Percentiles rank a stretch among this genome's conserved stretches.
Evolutionary conservation across 2,888 invertebrate species (phyloP).

Genomic region (Capitulum mitella): DNA sequence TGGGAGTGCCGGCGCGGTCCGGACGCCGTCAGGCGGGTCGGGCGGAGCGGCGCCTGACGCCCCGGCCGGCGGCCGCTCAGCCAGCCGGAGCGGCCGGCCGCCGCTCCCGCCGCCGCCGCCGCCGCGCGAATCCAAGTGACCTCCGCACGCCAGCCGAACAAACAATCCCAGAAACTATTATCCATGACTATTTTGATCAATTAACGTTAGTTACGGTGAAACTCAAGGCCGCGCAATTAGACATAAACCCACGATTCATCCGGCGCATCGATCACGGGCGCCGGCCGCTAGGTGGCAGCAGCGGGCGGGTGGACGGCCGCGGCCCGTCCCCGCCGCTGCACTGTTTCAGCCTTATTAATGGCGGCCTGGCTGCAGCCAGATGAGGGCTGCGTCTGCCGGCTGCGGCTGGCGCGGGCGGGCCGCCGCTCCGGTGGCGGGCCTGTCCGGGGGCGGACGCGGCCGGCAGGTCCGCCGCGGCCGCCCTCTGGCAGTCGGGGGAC

Average conservation of each 20-base stretch:
- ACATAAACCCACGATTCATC: slow-evolving; percentile 20
- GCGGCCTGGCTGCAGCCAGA: background rate
- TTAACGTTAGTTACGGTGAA: slow-evolving; percentile 20
- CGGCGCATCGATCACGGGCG: slow-evolving; percentile 1
- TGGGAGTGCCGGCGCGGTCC: background rate
- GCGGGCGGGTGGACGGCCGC: slow-evolving; percentile 5
- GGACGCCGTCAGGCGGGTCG: background rate
- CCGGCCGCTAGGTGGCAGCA: slow-evolving; percentile 6
- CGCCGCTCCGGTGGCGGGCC: background rate
- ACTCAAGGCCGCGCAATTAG: slow-evolving; percentile 7
- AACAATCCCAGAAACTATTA: slow-evolving; percentile 1
- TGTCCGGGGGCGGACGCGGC: background rate
- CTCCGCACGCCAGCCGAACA: background rate
- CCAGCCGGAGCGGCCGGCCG: background rate
- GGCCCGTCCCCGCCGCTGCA: background rate
- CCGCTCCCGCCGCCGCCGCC: background rate
- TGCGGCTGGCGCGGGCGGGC: background rate
- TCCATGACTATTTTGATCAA: slow-evolving; percentile 23
- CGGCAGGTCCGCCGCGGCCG: background rate
- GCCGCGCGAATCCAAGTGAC: background rate
- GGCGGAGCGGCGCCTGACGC: background rate
- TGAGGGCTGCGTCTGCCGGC: background rate
- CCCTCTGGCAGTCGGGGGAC: no score
- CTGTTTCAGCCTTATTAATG: background rate
- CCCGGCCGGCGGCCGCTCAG: background rate